These are phyloP conservation scores for Carpatolechia fugitivella DNA, from an alignment of 2,888 invertebrate genomes.

Conservation along the genomic window DNA sequence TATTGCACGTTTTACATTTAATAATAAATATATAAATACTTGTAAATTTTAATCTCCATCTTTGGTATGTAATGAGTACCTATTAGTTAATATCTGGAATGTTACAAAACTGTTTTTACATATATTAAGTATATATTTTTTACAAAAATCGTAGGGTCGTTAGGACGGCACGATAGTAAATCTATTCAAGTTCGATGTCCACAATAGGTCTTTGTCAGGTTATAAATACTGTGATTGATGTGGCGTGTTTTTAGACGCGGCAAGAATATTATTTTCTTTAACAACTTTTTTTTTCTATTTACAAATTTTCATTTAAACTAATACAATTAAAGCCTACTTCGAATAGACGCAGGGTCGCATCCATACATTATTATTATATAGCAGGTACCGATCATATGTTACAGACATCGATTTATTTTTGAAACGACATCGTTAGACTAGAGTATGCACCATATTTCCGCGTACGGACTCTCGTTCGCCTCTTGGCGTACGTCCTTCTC, in stretches of 20 bases:
- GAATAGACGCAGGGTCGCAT: slow-evolving; percentile 77
- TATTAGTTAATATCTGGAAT: slow-evolving; percentile 75
- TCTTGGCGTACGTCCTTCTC: slow-evolving; percentile 27
- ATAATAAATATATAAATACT: slow-evolving; percentile 79
- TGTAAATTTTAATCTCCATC: slow-evolving; percentile 76
- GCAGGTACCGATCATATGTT: slow-evolving; percentile 76
- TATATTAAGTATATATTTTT: slow-evolving; percentile 73
- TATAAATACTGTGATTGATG: slow-evolving; percentile 38
- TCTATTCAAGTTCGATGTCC: slow-evolving; percentile 78
- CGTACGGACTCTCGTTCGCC: slow-evolving; percentile 46
- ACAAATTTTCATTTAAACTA: slow-evolving; percentile 77
- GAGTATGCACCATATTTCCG: slow-evolving; percentile 71
- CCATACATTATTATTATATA: slow-evolving; percentile 73
- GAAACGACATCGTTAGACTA: slow-evolving; percentile 63
- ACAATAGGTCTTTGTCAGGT: slow-evolving; percentile 66
- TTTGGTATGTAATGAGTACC: slow-evolving; percentile 77
- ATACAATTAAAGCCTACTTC: slow-evolving; percentile 77
- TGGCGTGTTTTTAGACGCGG: slow-evolving; percentile 53
- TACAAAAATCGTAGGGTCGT: slow-evolving; percentile 79
- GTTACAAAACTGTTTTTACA: slow-evolving; percentile 77
- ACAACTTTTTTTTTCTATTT: slow-evolving; percentile 66
- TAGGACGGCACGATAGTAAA: slow-evolving; percentile 79
- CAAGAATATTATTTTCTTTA: slow-evolving; percentile 47
- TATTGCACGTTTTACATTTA: slow-evolving; percentile 80
- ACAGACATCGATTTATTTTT: slow-evolving; percentile 55